phyloP scores from a whole-genome alignment of 2,797 vertebrate genomes.

The Emys orbicularis region DNA sequence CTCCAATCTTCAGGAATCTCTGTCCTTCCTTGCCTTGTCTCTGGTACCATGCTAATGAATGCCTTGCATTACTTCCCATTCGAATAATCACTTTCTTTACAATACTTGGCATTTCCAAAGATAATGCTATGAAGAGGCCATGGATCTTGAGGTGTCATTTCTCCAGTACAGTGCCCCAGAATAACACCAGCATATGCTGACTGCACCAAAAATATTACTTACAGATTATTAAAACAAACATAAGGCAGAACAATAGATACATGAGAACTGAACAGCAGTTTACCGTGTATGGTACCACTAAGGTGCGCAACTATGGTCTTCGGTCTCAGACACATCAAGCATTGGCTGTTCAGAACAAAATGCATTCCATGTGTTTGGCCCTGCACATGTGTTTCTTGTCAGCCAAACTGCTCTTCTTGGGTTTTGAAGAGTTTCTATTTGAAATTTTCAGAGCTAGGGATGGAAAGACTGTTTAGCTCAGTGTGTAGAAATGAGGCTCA shows the following conservation, averaged over 20 bases:
- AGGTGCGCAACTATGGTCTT: constrained; percentile 49
- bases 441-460: constrained; percentile 73
- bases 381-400: constrained; percentile 73
- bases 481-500: constrained; percentile 49
- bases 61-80: background rate
- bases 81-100: background rate
- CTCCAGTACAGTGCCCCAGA: background rate
- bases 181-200: background rate
- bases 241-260: constrained; percentile 35
- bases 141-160: background rate
- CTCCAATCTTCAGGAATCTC: background rate
- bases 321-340: constrained; percentile 64
- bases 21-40: background rate
- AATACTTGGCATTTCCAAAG: background rate
- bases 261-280: constrained; percentile 12
- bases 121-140: background rate
- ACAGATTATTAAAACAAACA: background rate
- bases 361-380: constrained; percentile 69
- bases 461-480: constrained; percentile 52
- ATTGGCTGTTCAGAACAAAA: constrained; percentile 56
- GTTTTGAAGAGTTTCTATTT: constrained; percentile 68
- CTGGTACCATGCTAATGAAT: background rate
- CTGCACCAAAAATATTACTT: background rate
- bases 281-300: background rate
- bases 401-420: constrained; percentile 59